Base-by-base conservation (phyloP, 64 coral and sea anemone species). In the Hydrozoanthus tunicans region DNA sequence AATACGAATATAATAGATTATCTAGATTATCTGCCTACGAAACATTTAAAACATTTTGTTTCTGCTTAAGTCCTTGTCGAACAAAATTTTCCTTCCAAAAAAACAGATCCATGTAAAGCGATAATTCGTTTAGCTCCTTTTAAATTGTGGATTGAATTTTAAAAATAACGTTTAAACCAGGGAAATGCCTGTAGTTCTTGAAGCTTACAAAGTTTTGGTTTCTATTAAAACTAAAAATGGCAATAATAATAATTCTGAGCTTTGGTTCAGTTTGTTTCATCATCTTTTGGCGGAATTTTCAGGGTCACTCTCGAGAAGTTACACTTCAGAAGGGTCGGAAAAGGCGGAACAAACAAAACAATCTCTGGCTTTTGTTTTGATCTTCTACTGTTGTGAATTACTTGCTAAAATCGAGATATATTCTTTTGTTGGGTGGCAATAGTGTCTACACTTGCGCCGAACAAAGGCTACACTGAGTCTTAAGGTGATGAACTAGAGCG, bases 371-470 rank as follows among this genome's bases (percentile, higher is more conserved):
- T 59, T 17, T 17, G 6, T 14, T n/a, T 11, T 12, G 8, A 60
- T 14, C 1, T 9, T 32, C 11, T 62, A 62, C 51, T 75, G 53
- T 57, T 10, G 69, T 59, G 55, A 82, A 51, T 62, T 81, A 17
- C 65, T 69, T 20, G 6, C 10, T 58, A 1, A 83, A 52, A 17
- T 65, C 57, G 51, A 65, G 4, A 54, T 6, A 74, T 56, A 24
- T 26, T 58, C 5, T 69, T 43, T 55, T 75, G 12, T 27, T 7
- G 72, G 12, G 71, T 12, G 26, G 74, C 69, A 74, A 88, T 88
- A 13, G 24, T 61, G 84, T 88, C 84, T 88, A 23, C 56, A 14
- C 20, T 59, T 83, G 56, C 83, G 20, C n/a, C 59, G 74, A 88
- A 88, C 84, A 73, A 88, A 43, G 59, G 56, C 0, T 23, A 86